Evolutionary conservation across 2,888 invertebrate genomes (phyloP).

Genomic region (Eucriotettix oculatus): DNA sequence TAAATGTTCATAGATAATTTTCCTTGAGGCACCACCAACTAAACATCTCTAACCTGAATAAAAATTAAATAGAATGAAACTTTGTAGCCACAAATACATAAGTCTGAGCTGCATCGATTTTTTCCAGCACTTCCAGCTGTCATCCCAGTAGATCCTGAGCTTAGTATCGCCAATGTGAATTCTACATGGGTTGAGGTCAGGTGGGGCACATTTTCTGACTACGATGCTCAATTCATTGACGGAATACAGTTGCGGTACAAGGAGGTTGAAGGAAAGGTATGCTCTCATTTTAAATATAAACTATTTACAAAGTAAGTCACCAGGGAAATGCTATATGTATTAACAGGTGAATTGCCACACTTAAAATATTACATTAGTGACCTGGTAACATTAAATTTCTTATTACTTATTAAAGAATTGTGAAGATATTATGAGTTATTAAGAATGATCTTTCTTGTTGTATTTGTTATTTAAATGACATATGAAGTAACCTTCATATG

Average conservation of each 20-base stretch:
- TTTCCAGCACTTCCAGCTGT: slow-evolving; percentile 32
- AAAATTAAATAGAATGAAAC: too few relatives aligned
- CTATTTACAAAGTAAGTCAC: background rate
- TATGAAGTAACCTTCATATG: too few relatives aligned
- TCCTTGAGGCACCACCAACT: too few relatives aligned
- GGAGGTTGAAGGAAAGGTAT: slow-evolving; percentile 52
- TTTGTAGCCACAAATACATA: too few relatives aligned
- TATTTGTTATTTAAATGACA: too few relatives aligned
- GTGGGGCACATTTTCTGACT: slow-evolving; percentile 68
- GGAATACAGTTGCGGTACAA: slow-evolving; percentile 77
- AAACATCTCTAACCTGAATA: too few relatives aligned
- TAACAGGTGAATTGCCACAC: background rate
- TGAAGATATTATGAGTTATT: too few relatives aligned
- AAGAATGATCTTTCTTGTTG: too few relatives aligned
- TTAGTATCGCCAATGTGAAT: slow-evolving; percentile 56
- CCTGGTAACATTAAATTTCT: background rate
- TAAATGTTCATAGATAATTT: too few relatives aligned
- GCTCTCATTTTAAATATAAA: background rate
- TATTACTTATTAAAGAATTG: too few relatives aligned
- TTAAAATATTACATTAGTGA: background rate
- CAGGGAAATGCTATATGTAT: background rate
- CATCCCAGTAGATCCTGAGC: slow-evolving; percentile 52
- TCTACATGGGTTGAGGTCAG: slow-evolving; percentile 59
- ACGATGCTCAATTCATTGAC: slow-evolving; percentile 70
- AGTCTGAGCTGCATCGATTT: background rate